Evolutionary conservation across 1,140 invertebrate species (phyloP).

Genomic region (Galendromus occidentalis): DNA sequence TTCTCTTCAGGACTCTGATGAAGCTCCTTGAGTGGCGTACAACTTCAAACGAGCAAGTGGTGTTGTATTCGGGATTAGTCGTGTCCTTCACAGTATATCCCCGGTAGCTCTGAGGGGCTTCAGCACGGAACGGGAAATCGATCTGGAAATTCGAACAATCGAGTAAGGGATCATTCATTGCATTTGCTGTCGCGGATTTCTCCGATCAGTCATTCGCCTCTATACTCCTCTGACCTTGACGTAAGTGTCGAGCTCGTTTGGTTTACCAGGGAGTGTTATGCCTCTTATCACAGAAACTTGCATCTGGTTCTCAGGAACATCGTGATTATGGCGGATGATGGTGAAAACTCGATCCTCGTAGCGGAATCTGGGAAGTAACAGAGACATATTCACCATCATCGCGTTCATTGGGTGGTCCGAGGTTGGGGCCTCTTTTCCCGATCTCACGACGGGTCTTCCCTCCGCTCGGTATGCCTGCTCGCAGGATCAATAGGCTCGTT

Average conservation of each 20-base stretch:
- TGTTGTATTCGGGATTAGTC: constrained; percentile 69
- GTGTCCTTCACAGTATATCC: constrained; percentile 58
- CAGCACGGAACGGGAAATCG: constrained; percentile 31
- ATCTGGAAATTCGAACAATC: no score
- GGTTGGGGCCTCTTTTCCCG: no score
- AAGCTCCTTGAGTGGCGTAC: constrained; percentile 55
- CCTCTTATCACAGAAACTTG: constrained; percentile 68
- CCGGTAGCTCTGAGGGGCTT: constrained; percentile 51
- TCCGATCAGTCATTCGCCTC: no score
- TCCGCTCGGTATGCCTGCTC: no score
- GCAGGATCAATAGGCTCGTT: no score
- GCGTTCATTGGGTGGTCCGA: no score
- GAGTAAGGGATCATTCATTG: no score
- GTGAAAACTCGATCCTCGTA: constrained; percentile 12
- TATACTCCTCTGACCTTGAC: constrained; percentile 50
- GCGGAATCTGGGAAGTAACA: constrained; percentile 11
- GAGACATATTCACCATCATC: no score
- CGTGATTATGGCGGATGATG: constrained; percentile 25
- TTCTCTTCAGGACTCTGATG: constrained; percentile 62
- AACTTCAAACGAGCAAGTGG: constrained; percentile 52
- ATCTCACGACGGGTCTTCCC: no score
- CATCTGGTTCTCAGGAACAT: constrained; percentile 71
- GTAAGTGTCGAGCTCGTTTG: constrained; percentile 79
- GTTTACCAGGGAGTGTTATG: constrained; percentile 48
- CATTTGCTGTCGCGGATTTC: no score